Evolutionary conservation across 2,797 vertebrate species (phyloP).

Genomic region (Betta splendens): DNA sequence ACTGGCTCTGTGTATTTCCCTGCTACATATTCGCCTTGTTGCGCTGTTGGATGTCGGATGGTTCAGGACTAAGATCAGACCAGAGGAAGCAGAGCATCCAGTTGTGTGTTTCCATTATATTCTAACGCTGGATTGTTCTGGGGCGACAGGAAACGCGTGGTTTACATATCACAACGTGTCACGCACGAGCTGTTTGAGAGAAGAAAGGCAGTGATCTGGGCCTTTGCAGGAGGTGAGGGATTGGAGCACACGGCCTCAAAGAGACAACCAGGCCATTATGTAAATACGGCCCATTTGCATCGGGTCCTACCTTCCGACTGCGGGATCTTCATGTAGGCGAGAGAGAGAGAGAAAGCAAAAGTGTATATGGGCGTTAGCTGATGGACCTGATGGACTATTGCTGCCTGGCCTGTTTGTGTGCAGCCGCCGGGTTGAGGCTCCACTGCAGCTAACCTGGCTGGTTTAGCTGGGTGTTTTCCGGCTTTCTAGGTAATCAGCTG

Average conservation of each 20-base stretch:
- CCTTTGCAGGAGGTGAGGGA: conserved; percentile 2
- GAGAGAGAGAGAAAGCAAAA: conserved; percentile 60
- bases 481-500: conserved; percentile 10
- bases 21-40: conserved; percentile 9
- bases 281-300: conserved; percentile 77
- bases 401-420: conserved; percentile 63
- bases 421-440: conserved; percentile 46
- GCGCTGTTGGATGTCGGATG: conserved; percentile 30
- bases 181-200: background rate
- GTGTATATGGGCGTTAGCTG: conserved; percentile 46
- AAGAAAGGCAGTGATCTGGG: conserved; percentile 2
- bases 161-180: background rate
- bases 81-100: conserved; percentile 14
- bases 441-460: conserved; percentile 45
- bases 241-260: conserved; percentile 2
- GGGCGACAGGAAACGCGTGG: background rate
- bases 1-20: conserved; percentile 12
- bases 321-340: conserved; percentile 23
- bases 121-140: conserved; percentile 23
- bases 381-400: conserved; percentile 44
- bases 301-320: conserved; percentile 30
- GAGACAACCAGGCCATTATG: conserved; percentile 43
- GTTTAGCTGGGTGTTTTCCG: conserved; percentile 20
- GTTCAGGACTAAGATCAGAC: conserved; percentile 15
- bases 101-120: conserved; percentile 32